Base-by-base conservation (phyloP, 2,888 invertebrate genomes). In the Hirudinaria manillensis region DNA sequence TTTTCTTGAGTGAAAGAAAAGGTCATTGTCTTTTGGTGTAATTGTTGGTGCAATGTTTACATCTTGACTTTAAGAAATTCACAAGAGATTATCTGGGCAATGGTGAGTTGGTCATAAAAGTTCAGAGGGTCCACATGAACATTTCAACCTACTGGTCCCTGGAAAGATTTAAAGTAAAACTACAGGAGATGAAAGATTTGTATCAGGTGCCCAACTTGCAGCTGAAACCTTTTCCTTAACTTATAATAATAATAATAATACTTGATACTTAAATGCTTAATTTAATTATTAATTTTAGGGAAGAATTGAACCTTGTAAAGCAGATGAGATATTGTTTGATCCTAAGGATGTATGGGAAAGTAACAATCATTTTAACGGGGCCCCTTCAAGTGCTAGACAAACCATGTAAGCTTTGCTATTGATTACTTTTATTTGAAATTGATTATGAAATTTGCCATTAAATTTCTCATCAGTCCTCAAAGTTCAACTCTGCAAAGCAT, bases 181-280 rank as follows among this genome's bases (percentile, higher is more conserved):
- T 85, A 45, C 77, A 81, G 21, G 81, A 82, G 75, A 83, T 85
- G 82, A 81, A 83, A 66, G 84, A 84, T 55, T 76, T 83, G 0
- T 84, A 70, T 53, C 24, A 70, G 68, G 75, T 70, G 29, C 38
- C 24, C 16, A 29, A 68, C 3, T n/a, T 24, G 1, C 13, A 3
- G 27, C 68, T 68, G 34, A 68, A 29, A 68, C n/a, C 1, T 68
- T n/a, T 36, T 16, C 36, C 36, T 4, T n/a, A 68, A 34, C n/a
- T n/a, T n/a, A n/a, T n/a, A n/a, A n/a, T n/a, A n/a, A n/a, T 65
- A 65, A 65, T 21, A 65, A 29, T 16, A 24, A 65, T 10, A 65
- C 10, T 65, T 24, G 13, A 53, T 53, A 13, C 21, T 45, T 45
- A 10, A 45, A 45, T 10, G 13, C 3, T 45, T 45, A 45, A 65